phyloP scores from a whole-genome alignment of 2,797 vertebrate species.

The Perodicticus potto region DNA sequence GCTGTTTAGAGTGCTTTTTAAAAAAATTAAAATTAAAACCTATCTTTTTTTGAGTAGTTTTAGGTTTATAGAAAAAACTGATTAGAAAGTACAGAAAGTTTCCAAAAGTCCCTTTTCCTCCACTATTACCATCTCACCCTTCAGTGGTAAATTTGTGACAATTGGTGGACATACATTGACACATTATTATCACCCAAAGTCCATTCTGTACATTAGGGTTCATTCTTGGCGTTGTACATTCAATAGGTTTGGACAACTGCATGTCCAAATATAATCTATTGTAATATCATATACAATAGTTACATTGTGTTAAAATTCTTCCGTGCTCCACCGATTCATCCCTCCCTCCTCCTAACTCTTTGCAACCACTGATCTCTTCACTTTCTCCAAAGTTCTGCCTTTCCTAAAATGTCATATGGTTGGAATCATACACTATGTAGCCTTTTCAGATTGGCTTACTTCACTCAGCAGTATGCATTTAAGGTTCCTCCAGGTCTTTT shows the following conservation, averaged over 20 bases:
- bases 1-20: conserved; percentile 91
- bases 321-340: background rate
- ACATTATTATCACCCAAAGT: background rate
- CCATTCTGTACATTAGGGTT: background rate
- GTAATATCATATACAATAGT: background rate
- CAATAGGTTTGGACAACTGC: background rate
- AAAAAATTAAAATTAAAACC: background rate
- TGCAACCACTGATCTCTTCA: background rate
- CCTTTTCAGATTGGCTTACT: background rate
- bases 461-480: background rate
- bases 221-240: background rate
- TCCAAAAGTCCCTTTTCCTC: background rate
- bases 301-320: background rate
- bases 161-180: background rate
- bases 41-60: conserved; percentile 82
- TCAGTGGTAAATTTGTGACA: background rate
- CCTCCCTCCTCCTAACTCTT: background rate
- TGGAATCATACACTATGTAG: background rate
- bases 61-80: conserved; percentile 93
- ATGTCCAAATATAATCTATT: background rate
- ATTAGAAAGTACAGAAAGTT: conserved; percentile 5
- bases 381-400: background rate
- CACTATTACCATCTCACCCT: background rate
- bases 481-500: background rate
- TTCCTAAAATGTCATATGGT: background rate